Base-by-base conservation (phyloP, 1,140 invertebrate genomes). In the Drosophila murphyi region DNA sequence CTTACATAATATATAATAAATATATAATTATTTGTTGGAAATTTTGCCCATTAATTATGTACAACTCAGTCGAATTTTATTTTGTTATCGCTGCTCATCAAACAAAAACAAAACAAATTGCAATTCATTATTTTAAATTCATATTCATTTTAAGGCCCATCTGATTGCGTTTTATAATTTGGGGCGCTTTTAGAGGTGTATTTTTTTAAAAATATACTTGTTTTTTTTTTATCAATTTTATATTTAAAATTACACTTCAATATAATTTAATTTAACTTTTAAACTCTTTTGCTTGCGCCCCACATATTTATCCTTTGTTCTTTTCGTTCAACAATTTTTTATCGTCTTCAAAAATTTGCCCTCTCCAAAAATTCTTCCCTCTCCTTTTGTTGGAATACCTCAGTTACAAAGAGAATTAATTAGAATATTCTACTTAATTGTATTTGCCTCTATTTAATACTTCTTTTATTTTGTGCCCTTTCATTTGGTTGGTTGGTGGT, bases 61-160 rank as follows among this genome's bases (percentile, higher is more conserved):
- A 79, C 52, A 62, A n/a, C 12, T 77, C 63, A 80, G 81, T 83
- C 80, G 60, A 70, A 77, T 77, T 20, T 83, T 80, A 52, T 64
- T 70, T 73, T 61, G 43, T 57, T 80, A 70, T 62, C 41, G 62
- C 48, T 37, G 5, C 5, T 34, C 35, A 45, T 61, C 41, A 20
- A 20, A 20, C 29, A 37, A 6, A 37, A 8, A 10, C 3, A 51
- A 37, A 5, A 37, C 20, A 20, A 20, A 5, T 7, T 7, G 31
- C 3, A 28, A 12, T 12, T 48, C 57, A 48, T 35, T 28, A 50
- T 48, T 29, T 48, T 10, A 51, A 41, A 51, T 54, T 43, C 56
- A 52, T 61, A 31, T 57, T 10, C 5, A 55, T 45, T 31, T 37
- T 37, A 2, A 63, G 34, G 5, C 34, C 1, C 28, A 60, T 45